Evolutionary conservation across 2,888 invertebrate genomes (phyloP).

Genomic region (Sipunculus nudus): DNA sequence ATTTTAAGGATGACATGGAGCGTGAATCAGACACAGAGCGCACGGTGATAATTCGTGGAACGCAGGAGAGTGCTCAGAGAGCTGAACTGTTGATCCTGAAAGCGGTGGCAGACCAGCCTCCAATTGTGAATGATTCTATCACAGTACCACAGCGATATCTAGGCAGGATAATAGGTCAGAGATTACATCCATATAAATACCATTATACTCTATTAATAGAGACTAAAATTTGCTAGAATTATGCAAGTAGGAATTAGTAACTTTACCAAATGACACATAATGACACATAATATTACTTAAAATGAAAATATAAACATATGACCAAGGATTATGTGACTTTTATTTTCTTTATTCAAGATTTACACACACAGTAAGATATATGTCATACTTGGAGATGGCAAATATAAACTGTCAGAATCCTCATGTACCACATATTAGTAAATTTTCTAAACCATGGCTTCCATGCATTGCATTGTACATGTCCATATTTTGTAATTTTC

Average conservation of each 20-base stretch:
- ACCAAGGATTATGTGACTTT: too few relatives aligned
- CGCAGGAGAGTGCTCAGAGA: constrained; percentile 73
- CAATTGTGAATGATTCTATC: constrained; percentile 75
- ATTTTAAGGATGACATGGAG: constrained; percentile 66
- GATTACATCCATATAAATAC: neutral
- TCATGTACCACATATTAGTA: too few relatives aligned
- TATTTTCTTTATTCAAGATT: too few relatives aligned
- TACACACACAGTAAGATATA: too few relatives aligned
- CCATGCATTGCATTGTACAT: neutral
- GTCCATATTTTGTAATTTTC: neutral
- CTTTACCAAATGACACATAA: too few relatives aligned
- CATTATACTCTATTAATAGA: too few relatives aligned
- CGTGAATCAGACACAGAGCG: constrained; percentile 67
- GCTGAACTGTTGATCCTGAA: constrained; percentile 78
- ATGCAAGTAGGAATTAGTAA: too few relatives aligned
- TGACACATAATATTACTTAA: too few relatives aligned
- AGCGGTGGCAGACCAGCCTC: constrained; percentile 75
- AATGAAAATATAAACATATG: too few relatives aligned
- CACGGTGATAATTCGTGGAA: constrained; percentile 79
- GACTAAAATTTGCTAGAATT: too few relatives aligned
- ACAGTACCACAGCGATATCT: constrained; percentile 75
- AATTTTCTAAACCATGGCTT: neutral
- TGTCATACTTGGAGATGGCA: too few relatives aligned
- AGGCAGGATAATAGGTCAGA: constrained; percentile 76
- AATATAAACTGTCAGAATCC: too few relatives aligned